phyloP scores from a whole-genome alignment of 2,113 vertebrate species.

The Perccottus glenii region DNA sequence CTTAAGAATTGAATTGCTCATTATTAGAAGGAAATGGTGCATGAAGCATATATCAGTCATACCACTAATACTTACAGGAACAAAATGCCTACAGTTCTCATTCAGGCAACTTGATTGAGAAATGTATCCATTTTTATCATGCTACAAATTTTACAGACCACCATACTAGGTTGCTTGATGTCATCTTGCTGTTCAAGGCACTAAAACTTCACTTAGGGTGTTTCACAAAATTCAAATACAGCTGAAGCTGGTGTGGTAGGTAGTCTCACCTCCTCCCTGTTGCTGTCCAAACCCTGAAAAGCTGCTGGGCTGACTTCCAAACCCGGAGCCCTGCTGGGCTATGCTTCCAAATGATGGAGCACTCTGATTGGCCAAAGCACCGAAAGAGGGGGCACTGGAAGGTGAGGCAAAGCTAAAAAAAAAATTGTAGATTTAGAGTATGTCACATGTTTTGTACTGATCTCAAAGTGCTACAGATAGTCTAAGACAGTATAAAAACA shows the following conservation, averaged over 20 bases:
- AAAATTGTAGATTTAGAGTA: neutral
- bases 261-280: constrained; percentile 65
- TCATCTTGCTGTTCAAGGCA: neutral
- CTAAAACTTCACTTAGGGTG: neutral
- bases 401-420: constrained; percentile 86
- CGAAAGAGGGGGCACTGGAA: constrained; percentile 82
- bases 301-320: constrained; percentile 81
- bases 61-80: no score
- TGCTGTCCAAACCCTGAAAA: constrained; percentile 89
- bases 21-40: no score
- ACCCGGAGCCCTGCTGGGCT: constrained; percentile 84
- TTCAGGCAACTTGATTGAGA: no score
- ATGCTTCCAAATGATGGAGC: constrained; percentile 85
- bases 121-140: no score
- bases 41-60: no score
- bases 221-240: neutral
- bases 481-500: no score
- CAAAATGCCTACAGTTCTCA: no score
- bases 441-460: no score
- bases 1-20: no score
- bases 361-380: constrained; percentile 85
- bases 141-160: no score
- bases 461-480: no score
- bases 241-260: neutral
- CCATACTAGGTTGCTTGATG: no score